Percentiles rank a stretch among this genome's conserved stretches.
Evolutionary conservation across 2,113 vertebrate species (phyloP).

Genomic region (Ramphastos sulfuratus): DNA sequence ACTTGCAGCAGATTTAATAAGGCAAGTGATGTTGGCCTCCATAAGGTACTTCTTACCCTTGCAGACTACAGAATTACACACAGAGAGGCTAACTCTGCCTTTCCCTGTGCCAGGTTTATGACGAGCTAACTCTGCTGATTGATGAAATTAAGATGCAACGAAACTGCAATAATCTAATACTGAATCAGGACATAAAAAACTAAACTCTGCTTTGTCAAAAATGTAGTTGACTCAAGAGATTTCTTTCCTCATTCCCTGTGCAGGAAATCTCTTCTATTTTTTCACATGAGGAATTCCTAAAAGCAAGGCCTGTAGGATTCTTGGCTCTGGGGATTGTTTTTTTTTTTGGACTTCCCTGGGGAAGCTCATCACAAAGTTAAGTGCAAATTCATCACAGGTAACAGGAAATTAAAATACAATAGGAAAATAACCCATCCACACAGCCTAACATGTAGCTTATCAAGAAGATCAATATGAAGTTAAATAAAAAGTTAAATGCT

Average conservation of each 20-base stretch:
- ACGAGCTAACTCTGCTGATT: neutral
- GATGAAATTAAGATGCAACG: slow-evolving; percentile 14
- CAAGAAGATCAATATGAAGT: neutral
- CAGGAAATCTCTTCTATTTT: neutral
- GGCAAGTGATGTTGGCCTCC: neutral
- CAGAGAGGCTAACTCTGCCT: neutral
- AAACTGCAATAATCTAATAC: slow-evolving; percentile 6
- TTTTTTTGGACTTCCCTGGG: neutral
- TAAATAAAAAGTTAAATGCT: neutral
- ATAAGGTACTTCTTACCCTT: neutral
- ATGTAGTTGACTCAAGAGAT: neutral
- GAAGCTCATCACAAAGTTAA: neutral
- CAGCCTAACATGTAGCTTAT: neutral
- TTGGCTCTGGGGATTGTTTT: neutral
- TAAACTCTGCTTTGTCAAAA: slow-evolving; percentile 20
- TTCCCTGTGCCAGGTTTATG: neutral
- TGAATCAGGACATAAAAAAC: neutral
- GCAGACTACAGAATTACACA: neutral
- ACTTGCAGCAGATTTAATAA: neutral
- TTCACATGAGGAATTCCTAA: neutral
- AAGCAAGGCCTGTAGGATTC: neutral
- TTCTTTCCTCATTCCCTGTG: neutral
- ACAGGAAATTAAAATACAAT: neutral
- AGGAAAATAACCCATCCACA: neutral
- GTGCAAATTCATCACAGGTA: neutral